A percentile compares a stretch with the other conserved stretches of the same genome.
Evolutionary conservation across 2,888 invertebrate species (phyloP).

Genomic region (Polietes domitor): DNA sequence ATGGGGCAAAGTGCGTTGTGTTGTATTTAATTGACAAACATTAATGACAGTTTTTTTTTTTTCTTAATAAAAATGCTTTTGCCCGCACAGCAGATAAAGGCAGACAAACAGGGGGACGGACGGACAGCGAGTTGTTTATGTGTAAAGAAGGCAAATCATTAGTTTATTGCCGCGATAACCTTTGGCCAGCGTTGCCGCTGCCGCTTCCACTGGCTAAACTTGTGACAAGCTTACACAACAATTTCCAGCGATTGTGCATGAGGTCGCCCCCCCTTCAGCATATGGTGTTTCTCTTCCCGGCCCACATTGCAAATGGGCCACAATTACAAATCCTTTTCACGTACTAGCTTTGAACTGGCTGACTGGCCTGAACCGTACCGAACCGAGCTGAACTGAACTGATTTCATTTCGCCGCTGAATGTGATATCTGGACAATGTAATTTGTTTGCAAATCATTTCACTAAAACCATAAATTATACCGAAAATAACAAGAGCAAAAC

Average conservation of each 20-base stretch:
- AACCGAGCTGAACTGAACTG: conserved; percentile 2
- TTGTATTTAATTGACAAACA: conserved; percentile 60
- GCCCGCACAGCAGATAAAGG: not conserved
- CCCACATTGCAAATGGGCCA: not conserved
- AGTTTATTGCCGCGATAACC: conserved; percentile 66
- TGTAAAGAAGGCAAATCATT: conserved; percentile 46
- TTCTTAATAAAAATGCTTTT: conserved; percentile 43
- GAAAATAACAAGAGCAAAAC: conserved; percentile 54
- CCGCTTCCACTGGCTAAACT: not conserved
- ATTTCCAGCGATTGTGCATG: not conserved
- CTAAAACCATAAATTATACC: conserved; percentile 61
- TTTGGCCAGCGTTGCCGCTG: conserved; percentile 37
- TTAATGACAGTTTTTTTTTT: conserved; percentile 58
- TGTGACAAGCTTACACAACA: conserved; percentile 17
- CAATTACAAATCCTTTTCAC: conserved; percentile 22
- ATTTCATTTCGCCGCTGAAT: not conserved
- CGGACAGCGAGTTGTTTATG: not conserved
- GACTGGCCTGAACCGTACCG: no score
- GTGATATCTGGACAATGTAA: conserved; percentile 34
- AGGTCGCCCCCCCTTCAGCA: not conserved
- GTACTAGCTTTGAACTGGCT: not conserved
- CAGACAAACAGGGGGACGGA: not conserved
- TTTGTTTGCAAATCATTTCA: conserved; percentile 66
- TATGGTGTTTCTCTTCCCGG: not conserved
- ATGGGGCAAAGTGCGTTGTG: conserved; percentile 53